Conservation (phyloP, 1,140 invertebrate species). For the Drosophila burlai region DNA sequence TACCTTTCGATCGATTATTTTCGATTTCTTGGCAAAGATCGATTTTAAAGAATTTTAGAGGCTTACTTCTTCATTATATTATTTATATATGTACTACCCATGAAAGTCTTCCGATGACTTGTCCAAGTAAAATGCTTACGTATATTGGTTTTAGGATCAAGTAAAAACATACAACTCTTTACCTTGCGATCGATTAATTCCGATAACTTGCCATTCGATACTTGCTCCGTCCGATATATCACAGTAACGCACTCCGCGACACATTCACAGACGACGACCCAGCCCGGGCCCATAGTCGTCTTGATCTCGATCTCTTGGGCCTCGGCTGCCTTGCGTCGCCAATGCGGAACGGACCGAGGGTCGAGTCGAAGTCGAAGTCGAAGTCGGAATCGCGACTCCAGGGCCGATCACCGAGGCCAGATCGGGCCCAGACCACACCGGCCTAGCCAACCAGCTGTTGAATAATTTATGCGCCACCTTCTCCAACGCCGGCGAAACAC, state of each 20-base stretch:
- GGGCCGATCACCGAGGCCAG: conserved; percentile 47
- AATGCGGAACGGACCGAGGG: conserved; percentile 69
- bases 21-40: neutral
- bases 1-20: neutral
- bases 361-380: conserved; percentile 24
- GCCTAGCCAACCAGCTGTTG: conserved; percentile 63
- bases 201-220: neutral
- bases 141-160: too few species aligned
- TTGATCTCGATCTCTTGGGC: conserved; percentile 34
- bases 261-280: neutral
- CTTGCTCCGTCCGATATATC: neutral
- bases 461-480: conserved; percentile 75
- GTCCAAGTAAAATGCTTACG: too few species aligned
- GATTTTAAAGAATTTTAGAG: too few species aligned
- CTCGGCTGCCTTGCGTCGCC: conserved; percentile 66
- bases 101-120: too few species aligned
- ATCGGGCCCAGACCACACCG: conserved; percentile 31
- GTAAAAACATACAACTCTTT: neutral
- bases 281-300: neutral
- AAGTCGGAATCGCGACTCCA: conserved; percentile 22
- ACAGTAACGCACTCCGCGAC: neutral
- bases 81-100: too few species aligned
- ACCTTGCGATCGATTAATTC: neutral
- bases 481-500: conserved; percentile 51
- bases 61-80: too few species aligned